Conservation (phyloP, 2,888 invertebrate species). For the Tenthredo mesomela region DNA sequence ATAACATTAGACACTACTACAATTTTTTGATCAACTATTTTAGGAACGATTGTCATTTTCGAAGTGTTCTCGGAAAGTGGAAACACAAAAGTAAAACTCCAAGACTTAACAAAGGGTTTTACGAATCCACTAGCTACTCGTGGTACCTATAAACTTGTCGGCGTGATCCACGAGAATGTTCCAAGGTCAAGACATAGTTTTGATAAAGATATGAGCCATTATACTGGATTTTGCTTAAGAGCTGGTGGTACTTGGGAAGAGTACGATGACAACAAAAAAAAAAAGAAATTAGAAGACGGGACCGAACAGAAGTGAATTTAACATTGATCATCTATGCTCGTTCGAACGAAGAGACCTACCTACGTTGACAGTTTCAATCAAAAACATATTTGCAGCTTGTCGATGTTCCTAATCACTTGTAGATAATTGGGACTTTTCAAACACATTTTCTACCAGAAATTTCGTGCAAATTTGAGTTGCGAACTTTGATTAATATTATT, state of each 20-base stretch:
- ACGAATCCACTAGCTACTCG: neutral
- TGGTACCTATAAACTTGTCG: constrained; percentile 21
- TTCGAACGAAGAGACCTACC: neutral
- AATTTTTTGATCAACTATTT: constrained; percentile 2
- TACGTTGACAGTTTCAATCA: too few relatives aligned
- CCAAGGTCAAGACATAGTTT: neutral
- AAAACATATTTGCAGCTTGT: too few relatives aligned
- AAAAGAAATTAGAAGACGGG: neutral
- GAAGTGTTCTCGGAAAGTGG: neutral
- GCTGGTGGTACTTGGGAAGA: constrained; percentile 26
- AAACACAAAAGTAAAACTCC: neutral
- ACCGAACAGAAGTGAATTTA: neutral
- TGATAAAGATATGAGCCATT: neutral
- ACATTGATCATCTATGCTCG: neutral
- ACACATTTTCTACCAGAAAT: too few relatives aligned
- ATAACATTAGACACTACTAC: neutral
- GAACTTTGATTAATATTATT: too few relatives aligned
- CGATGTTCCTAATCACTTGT: too few relatives aligned
- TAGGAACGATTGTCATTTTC: neutral
- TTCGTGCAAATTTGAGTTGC: too few relatives aligned
- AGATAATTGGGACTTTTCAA: too few relatives aligned
- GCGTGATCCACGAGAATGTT: neutral
- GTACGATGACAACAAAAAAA: constrained; percentile 3
- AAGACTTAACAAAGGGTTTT: neutral
- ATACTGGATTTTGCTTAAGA: constrained; percentile 6